Conservation (phyloP, 2,113 vertebrate genomes). For the Columbina picui region DNA sequence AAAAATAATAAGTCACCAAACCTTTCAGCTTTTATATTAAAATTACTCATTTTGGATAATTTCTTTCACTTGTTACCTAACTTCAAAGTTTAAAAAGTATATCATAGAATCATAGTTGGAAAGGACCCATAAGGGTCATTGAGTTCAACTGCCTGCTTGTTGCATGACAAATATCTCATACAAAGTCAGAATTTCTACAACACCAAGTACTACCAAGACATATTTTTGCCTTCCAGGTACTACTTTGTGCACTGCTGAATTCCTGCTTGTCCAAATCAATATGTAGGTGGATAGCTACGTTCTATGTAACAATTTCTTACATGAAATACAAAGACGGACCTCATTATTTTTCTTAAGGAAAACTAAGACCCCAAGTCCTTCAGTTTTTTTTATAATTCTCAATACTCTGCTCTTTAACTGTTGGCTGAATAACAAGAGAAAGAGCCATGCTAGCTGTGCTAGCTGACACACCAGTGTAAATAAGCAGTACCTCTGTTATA, state of each 20-base stretch:
- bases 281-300: rapidly evolving
- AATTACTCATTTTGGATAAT: not conserved
- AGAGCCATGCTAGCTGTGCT: not conserved
- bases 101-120: not conserved
- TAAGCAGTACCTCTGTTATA: not conserved
- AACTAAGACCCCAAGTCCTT: not conserved
- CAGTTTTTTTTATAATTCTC: not conserved
- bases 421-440: not conserved
- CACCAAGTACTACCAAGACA: not conserved
- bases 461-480: not conserved
- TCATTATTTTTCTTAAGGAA: not conserved
- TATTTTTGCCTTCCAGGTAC: not conserved
- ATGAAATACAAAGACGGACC: not conserved
- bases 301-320: not conserved
- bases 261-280: not conserved
- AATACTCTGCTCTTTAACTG: not conserved
- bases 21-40: not conserved
- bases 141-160: not conserved
- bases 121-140: not conserved
- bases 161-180: not conserved
- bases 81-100: not conserved
- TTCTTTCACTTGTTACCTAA: not conserved
- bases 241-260: not conserved
- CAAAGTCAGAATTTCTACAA: not conserved
- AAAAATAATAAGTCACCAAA: not conserved